Conservation (phyloP, 2,113 vertebrate genomes). For the Pagrus major region DNA sequence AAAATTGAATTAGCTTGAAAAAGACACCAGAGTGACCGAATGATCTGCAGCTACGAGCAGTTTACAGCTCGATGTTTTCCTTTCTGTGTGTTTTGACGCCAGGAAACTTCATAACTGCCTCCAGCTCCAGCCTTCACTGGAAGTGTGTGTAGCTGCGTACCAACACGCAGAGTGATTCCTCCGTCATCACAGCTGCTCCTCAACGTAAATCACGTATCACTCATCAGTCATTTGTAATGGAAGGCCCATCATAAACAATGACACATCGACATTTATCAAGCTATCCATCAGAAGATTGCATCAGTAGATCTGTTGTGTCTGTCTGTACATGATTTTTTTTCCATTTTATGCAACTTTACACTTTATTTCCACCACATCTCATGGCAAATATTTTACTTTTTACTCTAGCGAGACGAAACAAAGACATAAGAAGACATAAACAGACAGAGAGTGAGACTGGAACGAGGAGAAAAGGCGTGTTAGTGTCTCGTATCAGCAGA, state of each 20-base stretch:
- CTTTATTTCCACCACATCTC: too few relatives aligned
- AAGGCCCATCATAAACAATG: neutral
- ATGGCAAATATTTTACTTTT: too few relatives aligned
- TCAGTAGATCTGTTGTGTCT: neutral
- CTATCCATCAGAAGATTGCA: neutral
- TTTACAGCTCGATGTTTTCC: neutral
- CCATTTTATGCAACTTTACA: too few relatives aligned
- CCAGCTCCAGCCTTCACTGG: neutral
- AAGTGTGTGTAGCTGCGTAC: neutral
- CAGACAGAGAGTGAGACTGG: too few relatives aligned
- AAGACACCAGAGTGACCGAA: neutral
- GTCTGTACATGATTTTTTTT: neutral
- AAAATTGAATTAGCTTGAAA: neutral
- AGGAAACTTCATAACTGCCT: neutral
- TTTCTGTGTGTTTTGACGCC: too few relatives aligned
- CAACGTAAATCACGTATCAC: neutral
- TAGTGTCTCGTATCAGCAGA: too few relatives aligned
- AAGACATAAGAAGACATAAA: too few relatives aligned
- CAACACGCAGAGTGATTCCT: neutral
- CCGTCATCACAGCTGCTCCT: neutral
- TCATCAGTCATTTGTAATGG: neutral
- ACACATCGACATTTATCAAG: neutral
- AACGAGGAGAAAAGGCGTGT: too few relatives aligned
- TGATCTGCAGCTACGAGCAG: neutral
- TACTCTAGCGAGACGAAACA: too few relatives aligned